Evolutionary conservation across 1,140 invertebrate genomes (phyloP).

Genomic region (Ganaspis sp.): DNA sequence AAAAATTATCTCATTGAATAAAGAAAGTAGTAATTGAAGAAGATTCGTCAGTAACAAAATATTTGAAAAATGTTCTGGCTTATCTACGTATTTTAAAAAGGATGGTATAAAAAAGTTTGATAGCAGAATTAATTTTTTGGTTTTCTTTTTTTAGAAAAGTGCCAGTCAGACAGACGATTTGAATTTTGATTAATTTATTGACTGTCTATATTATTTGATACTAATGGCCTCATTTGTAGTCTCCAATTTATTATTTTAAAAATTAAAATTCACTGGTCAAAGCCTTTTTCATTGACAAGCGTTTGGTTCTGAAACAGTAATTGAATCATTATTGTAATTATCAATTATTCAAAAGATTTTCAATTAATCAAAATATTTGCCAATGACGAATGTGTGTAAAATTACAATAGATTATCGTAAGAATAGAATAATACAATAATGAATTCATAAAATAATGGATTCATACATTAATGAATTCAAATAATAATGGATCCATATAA

Average conservation of each 20-base stretch:
- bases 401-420: no score
- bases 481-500: no score
- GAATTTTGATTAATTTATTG: conserved; percentile 29
- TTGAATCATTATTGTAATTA: neutral
- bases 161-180: conserved; percentile 11
- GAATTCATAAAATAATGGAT: no score
- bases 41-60: conserved; percentile 19
- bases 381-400: no score
- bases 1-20: conserved; percentile 16
- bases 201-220: conserved; percentile 22
- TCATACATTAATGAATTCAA: no score
- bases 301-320: conserved; percentile 8
- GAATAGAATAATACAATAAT: neutral
- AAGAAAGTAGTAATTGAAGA: conserved; percentile 30
- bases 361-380: no score
- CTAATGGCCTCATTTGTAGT: neutral
- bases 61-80: conserved; percentile 12
- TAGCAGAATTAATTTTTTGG: neutral
- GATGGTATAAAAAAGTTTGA: conserved; percentile 15
- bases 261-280: conserved; percentile 12
- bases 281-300: conserved; percentile 5
- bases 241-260: conserved; percentile 8
- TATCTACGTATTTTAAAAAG: conserved; percentile 4
- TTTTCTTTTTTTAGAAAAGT: conserved; percentile 1
- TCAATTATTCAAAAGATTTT: no score